phyloP scores from a whole-genome alignment of 2,113 vertebrate species.

The Craseonycteris thonglongyai region DNA sequence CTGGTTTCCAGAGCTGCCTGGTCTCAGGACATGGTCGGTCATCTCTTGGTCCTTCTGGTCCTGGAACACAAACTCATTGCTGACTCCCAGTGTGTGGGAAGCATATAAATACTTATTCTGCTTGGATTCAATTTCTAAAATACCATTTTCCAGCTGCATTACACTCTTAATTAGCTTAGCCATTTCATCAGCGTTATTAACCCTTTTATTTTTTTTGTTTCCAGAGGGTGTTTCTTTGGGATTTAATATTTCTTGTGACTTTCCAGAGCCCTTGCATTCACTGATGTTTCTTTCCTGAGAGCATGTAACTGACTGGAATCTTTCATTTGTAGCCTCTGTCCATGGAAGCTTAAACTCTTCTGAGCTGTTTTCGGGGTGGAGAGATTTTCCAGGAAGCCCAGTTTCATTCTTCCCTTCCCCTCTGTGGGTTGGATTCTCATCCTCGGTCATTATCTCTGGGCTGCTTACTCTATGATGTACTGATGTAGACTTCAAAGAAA shows the following conservation, averaged over 20 bases:
- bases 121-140: conserved; percentile 71
- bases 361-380: conserved; percentile 16
- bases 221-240: background rate
- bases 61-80: conserved; percentile 19
- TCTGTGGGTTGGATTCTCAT: background rate
- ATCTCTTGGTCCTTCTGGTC: conserved; percentile 43
- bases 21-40: conserved; percentile 4
- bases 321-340: background rate
- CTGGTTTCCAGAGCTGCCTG: conserved; percentile 1
- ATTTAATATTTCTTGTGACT: conserved; percentile 30
- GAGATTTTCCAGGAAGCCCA: background rate
- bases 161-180: conserved; percentile 55
- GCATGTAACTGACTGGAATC: conserved; percentile 1
- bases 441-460: background rate
- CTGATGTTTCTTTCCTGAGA: conserved; percentile 38
- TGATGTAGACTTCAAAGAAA: conserved; percentile 32
- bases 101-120: conserved; percentile 47
- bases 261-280: conserved; percentile 2
- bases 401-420: conserved; percentile 41
- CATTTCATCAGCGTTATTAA: conserved; percentile 58
- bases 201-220: conserved; percentile 43
- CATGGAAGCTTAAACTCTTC: conserved; percentile 6
- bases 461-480: background rate
- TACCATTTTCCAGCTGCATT: conserved; percentile 61
- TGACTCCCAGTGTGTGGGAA: background rate